These are phyloP conservation scores for Oreochromis grahami DNA, from an alignment of 2,797 vertebrate species.

Conservation along the genomic window DNA sequence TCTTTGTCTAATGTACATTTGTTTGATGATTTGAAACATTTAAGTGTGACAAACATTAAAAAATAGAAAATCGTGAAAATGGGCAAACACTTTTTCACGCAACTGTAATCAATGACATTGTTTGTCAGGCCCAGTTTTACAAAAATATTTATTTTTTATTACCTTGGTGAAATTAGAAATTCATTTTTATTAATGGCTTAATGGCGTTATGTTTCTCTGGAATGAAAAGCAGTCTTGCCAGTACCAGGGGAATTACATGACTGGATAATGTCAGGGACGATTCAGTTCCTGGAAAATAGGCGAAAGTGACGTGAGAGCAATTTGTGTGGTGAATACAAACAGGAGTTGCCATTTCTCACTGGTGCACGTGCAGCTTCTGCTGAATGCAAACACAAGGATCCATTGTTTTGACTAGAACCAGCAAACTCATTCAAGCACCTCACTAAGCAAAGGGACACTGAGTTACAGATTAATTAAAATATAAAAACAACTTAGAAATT, in stretches of 20 bases:
- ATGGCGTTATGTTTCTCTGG: not conserved
- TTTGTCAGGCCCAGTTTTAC: not conserved
- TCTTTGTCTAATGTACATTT: not conserved
- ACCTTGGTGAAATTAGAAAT: not conserved
- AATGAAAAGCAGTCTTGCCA: not conserved
- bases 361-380: not conserved
- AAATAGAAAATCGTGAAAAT: not conserved
- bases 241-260: not conserved
- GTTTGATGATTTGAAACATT: not conserved
- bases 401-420: not conserved
- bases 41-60: not conserved
- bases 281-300: not conserved
- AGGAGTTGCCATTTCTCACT: not conserved
- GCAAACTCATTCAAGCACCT: not conserved
- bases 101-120: rapidly evolving
- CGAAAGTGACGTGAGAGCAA: not conserved
- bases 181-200: not conserved
- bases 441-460: not conserved
- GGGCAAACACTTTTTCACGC: not conserved
- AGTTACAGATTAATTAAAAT: not conserved
- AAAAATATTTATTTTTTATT: not conserved
- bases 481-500: not conserved
- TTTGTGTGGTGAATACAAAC: not conserved
- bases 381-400: not conserved
- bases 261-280: not conserved